Conservation (phyloP, 2,113 vertebrate species). For the Gambusia affinis region DNA sequence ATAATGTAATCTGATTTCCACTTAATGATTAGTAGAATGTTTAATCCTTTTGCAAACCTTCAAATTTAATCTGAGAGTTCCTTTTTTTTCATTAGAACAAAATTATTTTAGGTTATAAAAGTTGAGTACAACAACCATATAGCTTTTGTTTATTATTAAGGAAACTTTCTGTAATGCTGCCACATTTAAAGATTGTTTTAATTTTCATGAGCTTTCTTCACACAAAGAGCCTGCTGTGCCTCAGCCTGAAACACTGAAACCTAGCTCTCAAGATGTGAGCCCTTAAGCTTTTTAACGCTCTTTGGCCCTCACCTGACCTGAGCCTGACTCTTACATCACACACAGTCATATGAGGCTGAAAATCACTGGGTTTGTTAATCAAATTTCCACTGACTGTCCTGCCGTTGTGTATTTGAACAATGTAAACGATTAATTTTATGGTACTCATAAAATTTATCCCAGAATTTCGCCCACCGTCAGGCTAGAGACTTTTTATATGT, state of each 20-base stretch:
- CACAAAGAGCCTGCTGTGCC: not conserved
- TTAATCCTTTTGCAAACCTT: too few species aligned
- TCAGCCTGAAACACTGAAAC: conserved; percentile 1
- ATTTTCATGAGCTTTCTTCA: conserved; percentile 1
- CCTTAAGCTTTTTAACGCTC: conserved; percentile 31
- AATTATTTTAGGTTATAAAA: not conserved
- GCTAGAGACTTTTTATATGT: not conserved
- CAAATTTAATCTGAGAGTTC: too few species aligned
- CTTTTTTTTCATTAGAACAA: too few species aligned
- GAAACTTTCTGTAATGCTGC: not conserved
- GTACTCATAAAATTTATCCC: not conserved
- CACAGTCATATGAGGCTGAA: conserved; percentile 48
- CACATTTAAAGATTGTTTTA: not conserved
- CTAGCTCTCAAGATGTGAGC: conserved; percentile 9
- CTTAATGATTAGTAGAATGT: too few species aligned
- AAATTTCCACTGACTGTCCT: conserved; percentile 5
- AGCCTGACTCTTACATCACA: conserved; percentile 38
- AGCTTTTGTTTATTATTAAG: not conserved
- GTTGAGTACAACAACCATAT: not conserved
- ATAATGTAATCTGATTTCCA: too few species aligned
- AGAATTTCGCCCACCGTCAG: not conserved
- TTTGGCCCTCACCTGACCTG: conserved; percentile 36
- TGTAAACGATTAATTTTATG: not conserved
- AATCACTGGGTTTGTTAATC: conserved; percentile 3
- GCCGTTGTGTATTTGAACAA: not conserved